These are phyloP conservation scores for Pharmacophagus antenor DNA, from an alignment of 2,888 invertebrate genomes.

Conservation along the genomic window DNA sequence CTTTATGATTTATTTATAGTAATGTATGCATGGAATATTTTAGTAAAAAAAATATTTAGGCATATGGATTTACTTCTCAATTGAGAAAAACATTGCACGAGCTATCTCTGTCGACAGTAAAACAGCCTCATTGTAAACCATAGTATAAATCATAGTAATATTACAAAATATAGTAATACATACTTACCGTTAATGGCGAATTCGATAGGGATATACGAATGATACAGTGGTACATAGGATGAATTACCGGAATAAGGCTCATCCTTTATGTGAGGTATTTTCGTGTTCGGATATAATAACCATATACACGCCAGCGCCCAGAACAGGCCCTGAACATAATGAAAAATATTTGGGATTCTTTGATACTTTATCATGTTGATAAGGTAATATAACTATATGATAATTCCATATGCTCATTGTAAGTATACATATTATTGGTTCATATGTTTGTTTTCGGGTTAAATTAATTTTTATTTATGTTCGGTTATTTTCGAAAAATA, in stretches of 20 bases:
- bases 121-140: too few species aligned
- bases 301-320: constrained; percentile 88
- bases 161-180: not conserved
- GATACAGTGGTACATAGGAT: constrained; percentile 85
- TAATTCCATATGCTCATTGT: not conserved
- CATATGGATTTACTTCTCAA: too few species aligned
- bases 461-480: too few species aligned
- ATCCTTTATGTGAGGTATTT: constrained; percentile 86
- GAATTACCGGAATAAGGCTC: constrained; percentile 83
- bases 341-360: constrained; percentile 4
- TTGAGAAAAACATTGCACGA: too few species aligned
- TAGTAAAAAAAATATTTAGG: too few species aligned
- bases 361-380: not conserved
- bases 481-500: not conserved
- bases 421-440: not conserved
- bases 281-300: constrained; percentile 84
- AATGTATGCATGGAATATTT: too few species aligned
- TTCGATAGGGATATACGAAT: constrained; percentile 87
- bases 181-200: constrained; percentile 85
- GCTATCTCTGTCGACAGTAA: too few species aligned
- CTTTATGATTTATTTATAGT: too few species aligned
- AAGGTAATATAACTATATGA: not conserved
- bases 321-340: constrained; percentile 81
- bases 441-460: not conserved
- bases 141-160: too few species aligned